Percentiles rank a stretch among this genome's conserved stretches.
Evolutionary conservation across 2,888 invertebrate species (phyloP).

Genomic region (Phyllotreta cruciferae): DNA sequence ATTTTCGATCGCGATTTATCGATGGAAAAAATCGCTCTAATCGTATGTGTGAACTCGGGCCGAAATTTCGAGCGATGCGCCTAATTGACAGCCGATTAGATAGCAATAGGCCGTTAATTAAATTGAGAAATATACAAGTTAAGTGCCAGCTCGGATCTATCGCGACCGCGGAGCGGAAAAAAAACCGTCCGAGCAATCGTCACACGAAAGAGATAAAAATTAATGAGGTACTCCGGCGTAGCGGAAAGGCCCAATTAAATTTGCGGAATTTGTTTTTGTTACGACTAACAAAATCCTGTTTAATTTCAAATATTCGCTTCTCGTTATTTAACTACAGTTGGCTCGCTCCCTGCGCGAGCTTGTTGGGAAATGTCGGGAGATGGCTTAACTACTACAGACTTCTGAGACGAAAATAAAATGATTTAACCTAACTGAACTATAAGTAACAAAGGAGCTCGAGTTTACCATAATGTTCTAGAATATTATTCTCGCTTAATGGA

Average conservation of each 20-base stretch:
- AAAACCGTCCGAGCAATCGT: slow-evolving; percentile 48
- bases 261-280: slow-evolving; percentile 45
- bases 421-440: too few species aligned
- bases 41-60: slow-evolving; percentile 21
- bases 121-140: slow-evolving; percentile 42
- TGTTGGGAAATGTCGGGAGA: too few species aligned
- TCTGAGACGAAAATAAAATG: too few species aligned
- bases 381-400: too few species aligned
- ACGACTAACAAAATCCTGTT: slow-evolving; percentile 19
- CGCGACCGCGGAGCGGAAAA: too few species aligned
- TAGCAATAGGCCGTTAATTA: slow-evolving; percentile 53
- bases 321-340: too few species aligned
- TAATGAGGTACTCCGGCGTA: slow-evolving; percentile 52
- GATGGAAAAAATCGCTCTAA: background rate
- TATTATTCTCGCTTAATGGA: too few species aligned
- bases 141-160: slow-evolving; percentile 33
- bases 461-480: too few species aligned
- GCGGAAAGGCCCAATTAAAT: slow-evolving; percentile 51
- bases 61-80: slow-evolving; percentile 50
- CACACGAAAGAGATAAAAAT: slow-evolving; percentile 52
- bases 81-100: slow-evolving; percentile 60
- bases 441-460: too few species aligned
- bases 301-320: too few species aligned
- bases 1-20: too few species aligned
- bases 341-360: too few species aligned